These are phyloP conservation scores for Brachionus manjavacas DNA, from an alignment of 1,140 invertebrate species.

Conservation along the genomic window DNA sequence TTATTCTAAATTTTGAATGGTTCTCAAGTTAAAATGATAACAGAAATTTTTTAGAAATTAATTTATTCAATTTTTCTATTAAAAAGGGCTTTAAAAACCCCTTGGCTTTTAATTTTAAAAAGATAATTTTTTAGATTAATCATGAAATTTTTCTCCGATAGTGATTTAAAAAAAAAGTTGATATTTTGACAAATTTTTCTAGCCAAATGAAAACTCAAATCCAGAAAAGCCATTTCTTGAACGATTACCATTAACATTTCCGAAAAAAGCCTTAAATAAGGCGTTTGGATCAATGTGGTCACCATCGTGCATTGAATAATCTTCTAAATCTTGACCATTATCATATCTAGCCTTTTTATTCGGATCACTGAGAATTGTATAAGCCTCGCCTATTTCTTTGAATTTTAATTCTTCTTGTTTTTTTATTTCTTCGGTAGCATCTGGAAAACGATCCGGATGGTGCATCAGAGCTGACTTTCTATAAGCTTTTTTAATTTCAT, in stretches of 20 bases:
- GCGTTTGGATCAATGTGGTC: conserved; percentile 68
- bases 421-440: conserved; percentile 76
- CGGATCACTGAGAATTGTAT: conserved; percentile 53
- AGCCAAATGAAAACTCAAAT: neutral
- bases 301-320: conserved; percentile 42
- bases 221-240: neutral
- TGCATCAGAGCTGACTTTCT: conserved; percentile 71
- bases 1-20: too few species aligned
- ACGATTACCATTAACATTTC: conserved; percentile 48
- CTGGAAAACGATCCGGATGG: conserved; percentile 90
- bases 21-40: neutral
- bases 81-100: neutral
- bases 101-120: neutral
- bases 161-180: too few species aligned
- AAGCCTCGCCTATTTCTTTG: conserved; percentile 57
- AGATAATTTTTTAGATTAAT: neutral
- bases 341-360: conserved; percentile 56
- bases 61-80: neutral
- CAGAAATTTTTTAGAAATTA: neutral
- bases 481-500: conserved; percentile 42
- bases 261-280: conserved; percentile 75
- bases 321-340: conserved; percentile 55
- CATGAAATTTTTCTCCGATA: neutral
- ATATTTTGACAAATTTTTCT: neutral
- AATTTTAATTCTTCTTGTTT: conserved; percentile 76